Evolutionary conservation across 2,113 vertebrate genomes (phyloP), one percentile per base, ranked within the genome.

Genomic region (Raphicerus campestris): DNA sequence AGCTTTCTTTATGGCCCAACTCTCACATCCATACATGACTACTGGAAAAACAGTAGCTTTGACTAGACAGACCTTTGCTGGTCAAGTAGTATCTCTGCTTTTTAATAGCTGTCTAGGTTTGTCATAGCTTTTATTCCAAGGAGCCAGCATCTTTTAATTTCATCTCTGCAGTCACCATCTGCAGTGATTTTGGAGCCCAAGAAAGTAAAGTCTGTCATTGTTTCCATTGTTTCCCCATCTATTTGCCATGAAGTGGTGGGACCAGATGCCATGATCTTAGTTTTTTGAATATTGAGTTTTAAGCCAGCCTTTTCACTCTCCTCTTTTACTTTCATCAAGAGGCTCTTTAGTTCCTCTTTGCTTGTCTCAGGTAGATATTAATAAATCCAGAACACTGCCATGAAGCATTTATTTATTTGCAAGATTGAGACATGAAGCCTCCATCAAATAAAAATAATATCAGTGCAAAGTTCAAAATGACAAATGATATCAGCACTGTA

Each of bases 401-500:
- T 30, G 32, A 97, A 83, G 87, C 22, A 39, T 87, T 63, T 82
- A 32, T 83, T 92, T 26, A 47, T 26, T 73, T 93, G 60, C 60
- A 88, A 49, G 35, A 53, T 88, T 45, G 10, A 90, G 60, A 60
- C 45, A 94, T 15, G 15, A 95, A 78, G 24, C 60, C 92, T 11
- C 32, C 83, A 93, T 13, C 17, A 94, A 87, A 91, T 87, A 87
- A 92, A 97, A 42, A 88, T 28, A 70, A 84, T 47, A 84, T 56
- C 32, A 85, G 77, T 32, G 28, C 35, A 92, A 83, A 75, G 88
- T 56, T 92, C 95, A 89, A 78, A 77, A 80, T 92, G 51, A 86
- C 51, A 8, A 51, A 87, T 35, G 32, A 22, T 39, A 81, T 49
- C 28, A 55, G 26, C 49, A 47, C 5, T 28, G 17, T 66, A 49